Evolutionary conservation across 2,797 vertebrate genomes (phyloP), one percentile per base, ranked within the genome.

Genomic region (Phoxinus dragarum): DNA sequence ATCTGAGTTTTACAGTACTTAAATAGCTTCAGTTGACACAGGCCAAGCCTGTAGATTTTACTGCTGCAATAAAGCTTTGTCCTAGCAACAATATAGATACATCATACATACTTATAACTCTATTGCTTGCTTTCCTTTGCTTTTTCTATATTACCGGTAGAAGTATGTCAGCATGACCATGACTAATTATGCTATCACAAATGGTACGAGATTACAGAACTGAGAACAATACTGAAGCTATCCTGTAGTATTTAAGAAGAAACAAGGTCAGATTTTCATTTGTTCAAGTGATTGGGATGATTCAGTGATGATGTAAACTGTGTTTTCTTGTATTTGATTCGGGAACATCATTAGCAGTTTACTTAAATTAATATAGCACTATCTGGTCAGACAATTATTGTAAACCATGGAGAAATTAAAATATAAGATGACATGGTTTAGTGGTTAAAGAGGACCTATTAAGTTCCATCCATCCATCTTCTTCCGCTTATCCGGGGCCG

Each of bases 171-270:
- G 95, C 93, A 95, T 96, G 96, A 95, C 97, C 90, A 95, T 97
- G 92, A 97, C 96, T 89, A 97, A 97, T 93, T 97, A 97, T 92
- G 96, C 96, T 91, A 96, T 98, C 92, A 97, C 91, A 96, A 96
- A 91, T 93, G 9, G 34, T 81, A 27, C 1, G 1, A 56, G 36
- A 81, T 14, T 27, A 27, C 80, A 81, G 16, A 69, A 56, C 5
- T 54, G 21, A 54, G 67, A 54, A 21, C 44, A 80, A 38, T 23
- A 80, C 71, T 56, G 36, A 69, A 69, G 38, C 12, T 27, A 14
- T 67, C n/a, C 6, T 66, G 61, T 6, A 66, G 64, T 34, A 44
- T 52, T 2, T 49, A 49, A 75, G 27, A 17, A 66, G 36, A 71
- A 67, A 17, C 49, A 17, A 56, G 31, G 10, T 40, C 34, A 27